Evolutionary conservation across 1,140 invertebrate genomes (phyloP), one percentile per base, ranked within the genome.

Genomic region (Heliconius himera): DNA sequence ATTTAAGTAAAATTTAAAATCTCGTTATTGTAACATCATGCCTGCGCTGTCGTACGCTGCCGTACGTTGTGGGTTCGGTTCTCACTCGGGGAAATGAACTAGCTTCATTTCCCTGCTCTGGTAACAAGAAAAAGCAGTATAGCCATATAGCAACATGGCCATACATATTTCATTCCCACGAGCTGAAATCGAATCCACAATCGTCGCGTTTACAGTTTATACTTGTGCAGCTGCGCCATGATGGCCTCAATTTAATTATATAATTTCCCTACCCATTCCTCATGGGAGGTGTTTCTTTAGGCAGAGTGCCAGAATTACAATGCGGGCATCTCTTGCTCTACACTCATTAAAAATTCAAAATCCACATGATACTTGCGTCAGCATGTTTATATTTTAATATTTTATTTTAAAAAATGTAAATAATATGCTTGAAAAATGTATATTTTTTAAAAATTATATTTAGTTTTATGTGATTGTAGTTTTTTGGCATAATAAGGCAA

Each of bases 381-480:
- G 29, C 26, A 66, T 66, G 60, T 9, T 66, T 66, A 60, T 22
- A 26, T 81, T 83, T 74, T 78, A 77, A 70, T 78, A 46, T 60
- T 54, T 79, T 38, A n/a, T 75, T 56, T 76, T 60, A n/a, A 73
- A 56, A 51, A 9, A 46, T 46, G 41, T 11, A 60, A n/a, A 60
- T 22, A 22, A 22, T 11, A 22, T 60, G n/a, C n/a, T 60, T 26
- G 54, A 22, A 60, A n/a, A 22, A 22, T 60, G 8, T 8, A 20
- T 5, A 18, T 51, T 20, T 51, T 51, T 3, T 0, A 51, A 20
- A 51, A 18, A 20, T 20, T 11, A 22, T 22, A 22, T 22, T 22
- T 56, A 22, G 18, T n/a, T 56, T 46, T 46, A 46, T 46, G 0
- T 16, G 3, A 46, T 16, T 13, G 41, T 46, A 46, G n/a, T n/a